phyloP scores from a whole-genome alignment of 1,140 invertebrate genomes.

The Andrena cerasifolii region DNA sequence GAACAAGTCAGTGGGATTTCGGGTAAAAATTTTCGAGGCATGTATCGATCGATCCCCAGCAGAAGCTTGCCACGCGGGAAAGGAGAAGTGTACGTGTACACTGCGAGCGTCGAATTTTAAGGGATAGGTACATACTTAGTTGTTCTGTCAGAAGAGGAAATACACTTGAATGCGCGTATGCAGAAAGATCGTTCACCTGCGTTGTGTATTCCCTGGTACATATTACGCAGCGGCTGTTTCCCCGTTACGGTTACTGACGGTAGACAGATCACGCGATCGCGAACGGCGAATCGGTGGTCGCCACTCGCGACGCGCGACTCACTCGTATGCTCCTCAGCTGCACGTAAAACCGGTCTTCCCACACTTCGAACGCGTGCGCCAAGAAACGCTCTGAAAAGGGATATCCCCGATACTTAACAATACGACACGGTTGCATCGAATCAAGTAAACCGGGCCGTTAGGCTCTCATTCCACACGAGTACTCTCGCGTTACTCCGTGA shows the following conservation, averaged over 20 bases:
- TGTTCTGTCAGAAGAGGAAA: too few species aligned
- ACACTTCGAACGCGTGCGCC: background rate
- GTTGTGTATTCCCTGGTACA: slow-evolving; percentile 2
- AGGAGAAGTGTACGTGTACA: too few species aligned
- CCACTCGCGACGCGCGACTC: too few species aligned
- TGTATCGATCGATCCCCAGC: too few species aligned
- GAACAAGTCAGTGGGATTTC: background rate
- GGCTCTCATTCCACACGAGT: slow-evolving; percentile 10
- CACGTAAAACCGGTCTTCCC: slow-evolving; percentile 33
- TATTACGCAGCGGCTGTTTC: slow-evolving; percentile 1
- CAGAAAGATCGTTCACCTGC: slow-evolving; percentile 42
- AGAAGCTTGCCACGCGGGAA: too few species aligned
- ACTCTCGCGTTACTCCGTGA: background rate
- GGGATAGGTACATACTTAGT: too few species aligned
- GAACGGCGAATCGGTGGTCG: slow-evolving; percentile 28
- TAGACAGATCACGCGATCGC: slow-evolving; percentile 45
- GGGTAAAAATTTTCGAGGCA: too few species aligned
- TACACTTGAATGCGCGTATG: too few species aligned
- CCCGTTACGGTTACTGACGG: slow-evolving; percentile 40
- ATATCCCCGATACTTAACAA: background rate
- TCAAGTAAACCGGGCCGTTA: slow-evolving; percentile 20
- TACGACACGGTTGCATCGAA: background rate
- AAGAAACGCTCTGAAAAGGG: background rate
- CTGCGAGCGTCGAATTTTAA: too few species aligned
- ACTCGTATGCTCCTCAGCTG: slow-evolving; percentile 13